Evolutionary conservation across 1,140 invertebrate genomes (phyloP), one percentile per base, ranked within the genome.

Genomic region (Calliopsis andreniformis): DNA sequence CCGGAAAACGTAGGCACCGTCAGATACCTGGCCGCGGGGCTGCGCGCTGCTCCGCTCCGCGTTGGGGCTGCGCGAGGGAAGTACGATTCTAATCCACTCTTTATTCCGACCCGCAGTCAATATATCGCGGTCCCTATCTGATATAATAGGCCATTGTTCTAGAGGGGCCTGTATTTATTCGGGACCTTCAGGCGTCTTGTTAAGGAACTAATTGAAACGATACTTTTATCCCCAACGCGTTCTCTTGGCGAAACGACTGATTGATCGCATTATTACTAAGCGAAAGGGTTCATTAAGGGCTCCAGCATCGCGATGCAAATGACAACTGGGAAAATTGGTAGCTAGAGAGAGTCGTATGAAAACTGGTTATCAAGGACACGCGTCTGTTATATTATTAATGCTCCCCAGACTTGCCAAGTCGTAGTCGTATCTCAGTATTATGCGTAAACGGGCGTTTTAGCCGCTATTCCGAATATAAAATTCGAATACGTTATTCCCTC

Each of bases 1-100:
- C 78, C 79, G 75, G 68, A 78, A 78, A 70, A 80, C 80, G 56
- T 78, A 69, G 67, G 49, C 73, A 72, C 47, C n/a, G 42, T 39
- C 18, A 1, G 45, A 58, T 67, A 71, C 68, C 30, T 49, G 14
- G 5, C n/a, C 14, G n/a, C 18, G 20, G 14, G 16, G 20, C 7
- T 43, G 12, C 28, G 12, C 7, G 56, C 20, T 18, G 14, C 16
- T 51, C 18, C 55, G 1, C 14, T 1, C 8, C 18, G 12, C 12
- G 1, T 18, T 1, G 32, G 51, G 25, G 35, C 42, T 53, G 12
- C 18, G 23, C n/a, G n/a, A n/a, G 42, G 23, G 23, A 23, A 63
- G 45, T 51, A 23, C 18, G 58, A 72, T 72, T 72, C 59, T 55
- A 63, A 72, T 72, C 69, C 32, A 25, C 28, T 72, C 35, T 72